Evolutionary conservation across 2,888 invertebrate species (phyloP), one percentile per base, ranked within the genome.

Genomic region (Synergus gifuensis): DNA sequence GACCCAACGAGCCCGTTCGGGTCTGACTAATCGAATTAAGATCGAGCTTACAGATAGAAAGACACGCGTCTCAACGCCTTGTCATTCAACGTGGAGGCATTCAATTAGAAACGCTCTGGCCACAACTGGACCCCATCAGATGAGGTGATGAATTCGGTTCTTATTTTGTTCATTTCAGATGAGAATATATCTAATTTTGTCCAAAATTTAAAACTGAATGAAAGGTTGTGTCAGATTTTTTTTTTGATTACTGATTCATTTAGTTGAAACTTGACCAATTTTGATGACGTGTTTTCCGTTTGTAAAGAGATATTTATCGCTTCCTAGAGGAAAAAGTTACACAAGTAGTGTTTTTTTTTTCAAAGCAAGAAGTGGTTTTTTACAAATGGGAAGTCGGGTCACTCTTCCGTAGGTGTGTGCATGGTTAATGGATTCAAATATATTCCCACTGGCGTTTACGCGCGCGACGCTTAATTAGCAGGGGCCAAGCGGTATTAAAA

Each of bases 391-490:
- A 46, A 69, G 46, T 69, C 22, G 16, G 16, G 22, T 22, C 22
- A 4, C 46, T 49, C 18, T 49, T 69, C 46, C 16, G 1, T 36
- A 69, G 22, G 28, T 46, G 67, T 22, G 8, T 46, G 67, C 46
- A 36, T 18, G 16, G 42, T 64, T 64, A 73, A 73, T 73, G 36
- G 11, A 90, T 90, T 90, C 86, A 89, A 90, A 90, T 90, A 86
- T 90, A 90, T 90, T 90, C 90, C 77, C 80, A 73, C 79, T 81
- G 86, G 83, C 85, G 86, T 89, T 86, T 85, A 69, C 69, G 86
- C 85, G 84, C 83, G 86, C 87, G 88, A 90, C 84, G 89, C 86
- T 89, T 90, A 88, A 88, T 90, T 90, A 90, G 88, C 89, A 85
- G 89, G 86, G 69, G 36, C 73, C 49, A 16, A n/a, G 73, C 73